Percentiles rank a stretch among this genome's conserved stretches.
phyloP scores from a whole-genome alignment of 2,797 vertebrate species.

The Setipinna tenuifilis region DNA sequence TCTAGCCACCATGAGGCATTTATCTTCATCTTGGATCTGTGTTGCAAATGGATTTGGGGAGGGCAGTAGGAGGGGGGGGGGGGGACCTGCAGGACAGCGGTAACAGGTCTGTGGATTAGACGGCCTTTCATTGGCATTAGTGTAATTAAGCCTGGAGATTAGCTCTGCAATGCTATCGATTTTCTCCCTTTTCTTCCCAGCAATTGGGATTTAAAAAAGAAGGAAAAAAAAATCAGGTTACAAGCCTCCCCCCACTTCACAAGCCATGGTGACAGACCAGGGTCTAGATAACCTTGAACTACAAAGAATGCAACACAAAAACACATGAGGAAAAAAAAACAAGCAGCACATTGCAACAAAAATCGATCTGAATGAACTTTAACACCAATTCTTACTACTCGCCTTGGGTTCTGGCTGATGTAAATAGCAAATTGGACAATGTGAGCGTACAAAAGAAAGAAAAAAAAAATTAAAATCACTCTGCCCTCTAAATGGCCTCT shows the following conservation, averaged over 20 bases:
- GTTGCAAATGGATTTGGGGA: constrained; percentile 41
- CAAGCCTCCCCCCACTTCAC: not conserved
- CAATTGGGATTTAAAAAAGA: constrained; percentile 22
- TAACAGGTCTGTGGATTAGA: constrained; percentile 35
- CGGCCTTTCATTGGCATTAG: constrained; percentile 41
- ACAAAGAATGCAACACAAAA: constrained; percentile 19
- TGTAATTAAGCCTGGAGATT: constrained; percentile 42
- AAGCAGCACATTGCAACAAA: not conserved
- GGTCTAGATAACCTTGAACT: constrained; percentile 36
- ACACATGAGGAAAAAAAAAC: not conserved
- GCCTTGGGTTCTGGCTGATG: not conserved
- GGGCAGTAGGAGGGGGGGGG: not conserved
- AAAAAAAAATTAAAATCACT: not conserved
- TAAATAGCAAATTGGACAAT: not conserved
- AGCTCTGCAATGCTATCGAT: constrained; percentile 39
- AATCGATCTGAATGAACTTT: constrained; percentile 9
- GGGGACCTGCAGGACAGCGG: not conserved
- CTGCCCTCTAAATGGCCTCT: constrained; percentile 21
- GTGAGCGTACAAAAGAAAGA: constrained; percentile 6
- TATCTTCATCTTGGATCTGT: constrained; percentile 41
- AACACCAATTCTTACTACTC: not conserved
- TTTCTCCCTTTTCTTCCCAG: constrained; percentile 38
- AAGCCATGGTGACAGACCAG: not conserved
- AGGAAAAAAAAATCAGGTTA: not conserved
- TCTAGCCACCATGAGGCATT: constrained; percentile 30